Evolutionary conservation across 2,888 invertebrate species (phyloP).

Genomic region (Sminthurides aquaticus): DNA sequence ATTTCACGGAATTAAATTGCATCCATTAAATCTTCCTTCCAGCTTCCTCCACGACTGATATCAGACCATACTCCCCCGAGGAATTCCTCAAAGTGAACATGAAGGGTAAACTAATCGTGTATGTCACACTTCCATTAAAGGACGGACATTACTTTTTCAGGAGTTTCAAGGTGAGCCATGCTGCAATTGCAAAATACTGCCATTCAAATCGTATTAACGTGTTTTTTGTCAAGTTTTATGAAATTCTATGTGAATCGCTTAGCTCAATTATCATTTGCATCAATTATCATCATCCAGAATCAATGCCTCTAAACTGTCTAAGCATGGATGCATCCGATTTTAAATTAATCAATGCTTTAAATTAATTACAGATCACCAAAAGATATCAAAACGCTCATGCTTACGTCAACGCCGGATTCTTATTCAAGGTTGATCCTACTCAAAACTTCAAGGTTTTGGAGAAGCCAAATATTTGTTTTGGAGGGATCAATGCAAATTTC

Average conservation of each 20-base stretch:
- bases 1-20: neutral
- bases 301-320: too few species aligned
- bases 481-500: slow-evolving; percentile 45
- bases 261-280: too few species aligned
- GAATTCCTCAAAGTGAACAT: slow-evolving; percentile 58
- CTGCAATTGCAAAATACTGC: too few species aligned
- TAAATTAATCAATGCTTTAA: neutral
- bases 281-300: too few species aligned
- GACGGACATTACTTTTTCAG: slow-evolving; percentile 52
- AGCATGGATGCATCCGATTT: neutral
- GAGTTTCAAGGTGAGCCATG: slow-evolving; percentile 65
- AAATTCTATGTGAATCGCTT: too few species aligned
- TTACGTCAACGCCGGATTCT: slow-evolving; percentile 66
- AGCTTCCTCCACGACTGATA: slow-evolving; percentile 19
- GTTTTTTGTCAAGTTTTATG: too few species aligned
- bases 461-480: slow-evolving; percentile 47
- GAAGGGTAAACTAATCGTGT: slow-evolving; percentile 58
- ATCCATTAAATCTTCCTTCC: slow-evolving; percentile 32
- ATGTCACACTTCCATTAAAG: slow-evolving; percentile 51
- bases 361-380: slow-evolving; percentile 58
- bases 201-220: too few species aligned
- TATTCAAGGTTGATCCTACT: slow-evolving; percentile 53
- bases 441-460: slow-evolving; percentile 50
- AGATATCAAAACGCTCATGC: slow-evolving; percentile 70
- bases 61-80: slow-evolving; percentile 44